Evolutionary conservation across 1,140 invertebrate species (phyloP).

Genomic region (Calycopis cecrops): DNA sequence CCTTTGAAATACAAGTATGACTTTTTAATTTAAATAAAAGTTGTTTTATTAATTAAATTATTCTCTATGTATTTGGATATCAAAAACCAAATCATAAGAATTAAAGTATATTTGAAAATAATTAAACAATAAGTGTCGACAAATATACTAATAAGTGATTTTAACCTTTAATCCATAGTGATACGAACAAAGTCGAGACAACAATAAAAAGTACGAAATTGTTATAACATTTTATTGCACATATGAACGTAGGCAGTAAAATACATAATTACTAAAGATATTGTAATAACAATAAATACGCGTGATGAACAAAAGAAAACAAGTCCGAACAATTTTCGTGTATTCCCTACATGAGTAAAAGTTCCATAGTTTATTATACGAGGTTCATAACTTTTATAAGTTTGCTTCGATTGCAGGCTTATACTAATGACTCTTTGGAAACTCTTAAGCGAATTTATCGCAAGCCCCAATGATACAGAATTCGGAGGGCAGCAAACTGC

Average conservation of each 20-base stretch:
- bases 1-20: too few species aligned
- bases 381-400: conserved; percentile 33
- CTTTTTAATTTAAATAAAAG: too few species aligned
- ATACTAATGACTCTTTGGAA: conserved; percentile 34
- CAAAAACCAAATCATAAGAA: too few species aligned
- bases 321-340: conserved; percentile 21
- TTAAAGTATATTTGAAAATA: too few species aligned
- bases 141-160: too few species aligned
- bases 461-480: conserved; percentile 18
- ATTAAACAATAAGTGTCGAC: too few species aligned
- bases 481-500: conserved; percentile 14
- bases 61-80: too few species aligned
- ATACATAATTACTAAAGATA: conserved; percentile 2
- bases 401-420: conserved; percentile 34
- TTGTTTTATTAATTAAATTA: too few species aligned
- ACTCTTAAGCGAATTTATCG: conserved; percentile 31
- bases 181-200: too few species aligned
- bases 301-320: conserved; percentile 26
- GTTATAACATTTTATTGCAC: too few species aligned
- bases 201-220: too few species aligned
- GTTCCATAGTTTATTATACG: conserved; percentile 33
- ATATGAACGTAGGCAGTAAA: not conserved
- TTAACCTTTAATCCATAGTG: too few species aligned
- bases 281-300: conserved; percentile 9
- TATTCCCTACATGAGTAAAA: conserved; percentile 28